Conservation (phyloP, 2,888 invertebrate species). For the Tipula vernalis region DNA sequence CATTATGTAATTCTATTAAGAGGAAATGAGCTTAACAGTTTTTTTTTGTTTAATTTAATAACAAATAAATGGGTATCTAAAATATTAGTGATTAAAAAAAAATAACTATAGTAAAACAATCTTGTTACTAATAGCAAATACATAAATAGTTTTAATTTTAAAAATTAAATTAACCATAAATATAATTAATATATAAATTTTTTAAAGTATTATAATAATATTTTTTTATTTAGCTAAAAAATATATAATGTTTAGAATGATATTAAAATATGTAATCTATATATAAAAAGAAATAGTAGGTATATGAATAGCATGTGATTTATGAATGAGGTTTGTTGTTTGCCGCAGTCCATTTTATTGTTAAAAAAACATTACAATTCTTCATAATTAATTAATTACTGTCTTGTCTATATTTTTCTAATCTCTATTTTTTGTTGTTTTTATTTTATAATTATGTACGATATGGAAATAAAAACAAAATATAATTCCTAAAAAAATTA, state of each 20-base stretch:
- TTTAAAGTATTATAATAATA: background rate
- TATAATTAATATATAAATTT: background rate
- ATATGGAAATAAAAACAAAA: background rate
- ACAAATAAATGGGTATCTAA: background rate
- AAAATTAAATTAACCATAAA: background rate
- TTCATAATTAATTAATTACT: background rate
- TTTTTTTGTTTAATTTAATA: background rate
- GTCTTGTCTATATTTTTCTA: background rate
- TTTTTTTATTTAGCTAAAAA: background rate
- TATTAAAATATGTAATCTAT: background rate
- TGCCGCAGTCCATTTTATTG: background rate
- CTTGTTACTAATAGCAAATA: background rate
- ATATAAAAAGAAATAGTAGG: background rate
- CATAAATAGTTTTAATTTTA: background rate
- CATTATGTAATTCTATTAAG: background rate
- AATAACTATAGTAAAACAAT: background rate
- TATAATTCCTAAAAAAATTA: background rate
- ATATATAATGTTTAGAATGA: background rate
- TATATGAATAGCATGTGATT: background rate
- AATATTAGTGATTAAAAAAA: background rate
- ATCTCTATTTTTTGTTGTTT: background rate
- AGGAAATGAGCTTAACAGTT: background rate
- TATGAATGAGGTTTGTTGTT: background rate
- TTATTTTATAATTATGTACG: background rate
- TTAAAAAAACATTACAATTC: background rate